Evolutionary conservation across 2,113 vertebrate species (phyloP), one percentile per base, ranked within the genome.

Genomic region (Chlorodrepanis virens): DNA sequence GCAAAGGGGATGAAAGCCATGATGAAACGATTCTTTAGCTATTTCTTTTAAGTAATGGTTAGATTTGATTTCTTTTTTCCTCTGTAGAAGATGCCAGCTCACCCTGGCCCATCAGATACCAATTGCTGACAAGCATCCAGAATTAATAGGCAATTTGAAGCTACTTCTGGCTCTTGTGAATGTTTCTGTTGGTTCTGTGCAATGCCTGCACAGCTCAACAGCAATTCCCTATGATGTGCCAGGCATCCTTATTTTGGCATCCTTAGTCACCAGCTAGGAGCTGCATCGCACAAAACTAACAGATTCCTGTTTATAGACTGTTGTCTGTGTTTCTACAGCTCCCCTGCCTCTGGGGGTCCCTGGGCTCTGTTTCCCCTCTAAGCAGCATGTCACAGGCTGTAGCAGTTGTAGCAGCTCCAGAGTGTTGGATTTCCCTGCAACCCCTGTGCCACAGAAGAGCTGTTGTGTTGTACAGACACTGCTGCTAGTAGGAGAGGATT

Each of bases 91-190:
- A 37, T 71, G 68, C 31, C 10, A 64, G 60, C 80, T 95, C 11
- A 1, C 67, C 60, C 35, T 60, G 72, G 54, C 72, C 80, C 12
- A 64, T 87, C 76, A 89, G 83, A 77, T 74, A 86, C 79, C 54
- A 92, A 49, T 12, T 52, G 29, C 80, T 93, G 89, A 69, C 69
- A 91, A 69, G 3, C 40, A 37, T 53, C 59, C 21, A 42, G 72
- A 84, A 89, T 92, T 91, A 89, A 74, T 19, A 59, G 69, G 76
- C 83, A 64, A 84, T 89, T 70, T 84, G 64, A 88, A 91, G 57
- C 52, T 75, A 25, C 60, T 92, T 90, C 42, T 90, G 71, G 71
- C n/a, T 90, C 13, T 6, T 10, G 33, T 71, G 79, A 22, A 22
- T 57, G n/a, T 56, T 89, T 71, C 64, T 92, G 50, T 19, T 47